Base-by-base conservation (phyloP, 2,797 vertebrate species). In the Sebastes nivosus region DNA sequence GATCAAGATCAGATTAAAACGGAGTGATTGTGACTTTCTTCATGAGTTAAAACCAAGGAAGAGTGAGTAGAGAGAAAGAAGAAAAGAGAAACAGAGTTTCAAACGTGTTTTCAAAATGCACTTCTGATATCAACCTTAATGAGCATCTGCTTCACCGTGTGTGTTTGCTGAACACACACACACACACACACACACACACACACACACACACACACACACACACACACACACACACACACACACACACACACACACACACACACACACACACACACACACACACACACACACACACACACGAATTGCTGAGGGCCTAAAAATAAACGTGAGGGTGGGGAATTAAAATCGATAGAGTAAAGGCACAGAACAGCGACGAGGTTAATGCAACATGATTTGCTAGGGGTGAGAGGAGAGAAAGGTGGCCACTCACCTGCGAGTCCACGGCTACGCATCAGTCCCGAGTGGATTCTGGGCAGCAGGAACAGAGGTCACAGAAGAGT, bases 241-340 rank as follows among this genome's bases (percentile, higher is more conserved):
- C 38, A 13, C 29, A 72, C 46, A 4, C 25, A 25, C 25, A 25
- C 25, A 4, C 25, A 27, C 25, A 27, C 25, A 4, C 25, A 27
- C 25, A 46, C 14, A 46, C 42, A 18, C 14, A 46, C 42, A 46
- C 14, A 18, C 42, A 46, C 14, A 46, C 42, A 18, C 6, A 72
- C 67, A 60, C 20, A 16, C 6, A 42, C 42, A 38, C 29, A 72
- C 46, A 46, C 14, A 46, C 27, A 46, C 14, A 46, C 20, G 71
- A 80, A 85, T 87, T 64, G 59, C 64, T 75, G 25, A 80, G 46
- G 63, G 74, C 60, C 69, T 86, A 85, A 79, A 90, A 93, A 88
- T 88, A 90, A 88, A 88, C 85, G 88, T 70, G 67, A 80, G 69
- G 18, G 42, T 25, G 46, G 74, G 77, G 80, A 88, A 84, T 86